These are phyloP conservation scores for Andrena marginata DNA, from an alignment of 2,888 invertebrate genomes.

Conservation along the genomic window DNA sequence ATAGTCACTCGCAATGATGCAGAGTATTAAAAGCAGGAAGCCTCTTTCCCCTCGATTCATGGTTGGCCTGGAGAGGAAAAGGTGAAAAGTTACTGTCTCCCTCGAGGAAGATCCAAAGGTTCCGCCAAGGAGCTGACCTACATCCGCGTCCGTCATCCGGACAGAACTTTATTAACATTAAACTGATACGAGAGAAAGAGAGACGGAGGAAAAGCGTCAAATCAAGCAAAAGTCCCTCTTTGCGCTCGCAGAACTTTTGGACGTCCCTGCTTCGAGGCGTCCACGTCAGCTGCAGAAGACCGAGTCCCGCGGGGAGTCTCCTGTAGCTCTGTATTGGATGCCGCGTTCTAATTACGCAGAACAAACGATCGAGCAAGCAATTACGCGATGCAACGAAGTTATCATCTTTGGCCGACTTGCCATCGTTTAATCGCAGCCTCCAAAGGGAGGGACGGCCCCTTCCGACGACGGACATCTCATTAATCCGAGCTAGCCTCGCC, in stretches of 20 bases:
- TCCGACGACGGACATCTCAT: constrained; percentile 46
- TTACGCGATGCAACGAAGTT: constrained; percentile 13
- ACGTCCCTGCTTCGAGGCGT: too few relatives aligned
- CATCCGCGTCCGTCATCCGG: constrained; percentile 19
- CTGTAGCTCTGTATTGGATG: neutral
- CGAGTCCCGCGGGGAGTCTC: neutral
- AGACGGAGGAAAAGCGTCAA: constrained; percentile 9
- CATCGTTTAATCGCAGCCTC: constrained; percentile 4
- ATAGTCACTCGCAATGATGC: constrained; percentile 46
- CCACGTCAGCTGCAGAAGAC: too few relatives aligned
- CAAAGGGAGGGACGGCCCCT: neutral
- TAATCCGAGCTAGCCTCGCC: constrained; percentile 27
- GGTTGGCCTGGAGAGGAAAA: constrained; percentile 45
- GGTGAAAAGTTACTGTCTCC: constrained; percentile 30
- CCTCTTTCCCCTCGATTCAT: constrained; percentile 60
- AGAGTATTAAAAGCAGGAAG: constrained; percentile 51
- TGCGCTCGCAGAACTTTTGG: neutral
- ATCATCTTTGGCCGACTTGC: neutral
- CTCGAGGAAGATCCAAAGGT: constrained; percentile 24
- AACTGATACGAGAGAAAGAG: neutral
- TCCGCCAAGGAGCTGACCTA: constrained; percentile 40
- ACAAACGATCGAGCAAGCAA: constrained; percentile 5
- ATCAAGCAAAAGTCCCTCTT: constrained; percentile 2
- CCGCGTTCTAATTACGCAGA: constrained; percentile 29
- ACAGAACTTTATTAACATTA: constrained; percentile 46